phyloP scores from a whole-genome alignment of 92 coral and sea anemone genomes.

The Porites rus region DNA sequence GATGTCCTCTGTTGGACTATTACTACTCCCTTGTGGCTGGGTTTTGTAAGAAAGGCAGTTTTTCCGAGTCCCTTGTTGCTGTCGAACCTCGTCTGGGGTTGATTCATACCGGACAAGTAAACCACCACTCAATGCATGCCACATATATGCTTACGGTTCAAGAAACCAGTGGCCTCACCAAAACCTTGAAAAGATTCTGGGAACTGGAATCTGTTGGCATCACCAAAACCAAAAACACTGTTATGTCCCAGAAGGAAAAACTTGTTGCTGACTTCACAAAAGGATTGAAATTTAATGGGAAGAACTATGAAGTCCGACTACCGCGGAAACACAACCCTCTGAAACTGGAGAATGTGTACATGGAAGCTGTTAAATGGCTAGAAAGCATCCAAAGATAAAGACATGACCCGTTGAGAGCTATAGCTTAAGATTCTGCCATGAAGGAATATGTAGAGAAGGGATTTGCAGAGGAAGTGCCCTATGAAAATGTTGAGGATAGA shows the following conservation, averaged over 20 bases:
- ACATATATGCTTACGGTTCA: constrained; percentile 47
- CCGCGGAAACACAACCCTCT: constrained; percentile 41
- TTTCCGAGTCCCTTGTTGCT: constrained; percentile 25
- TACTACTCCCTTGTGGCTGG: constrained; percentile 50
- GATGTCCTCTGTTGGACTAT: constrained; percentile 63
- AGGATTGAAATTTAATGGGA: constrained; percentile 11
- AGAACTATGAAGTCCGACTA: constrained; percentile 50
- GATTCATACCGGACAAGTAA: constrained; percentile 56
- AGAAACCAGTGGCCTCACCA: constrained; percentile 31
- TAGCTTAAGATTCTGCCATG: constrained; percentile 39
- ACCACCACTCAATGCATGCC: constrained; percentile 25
- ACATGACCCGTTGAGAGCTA: constrained; percentile 23
- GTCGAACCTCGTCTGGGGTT: constrained; percentile 50
- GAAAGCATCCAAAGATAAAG: constrained; percentile 33
- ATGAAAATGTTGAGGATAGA: too few species aligned
- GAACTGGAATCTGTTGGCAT: constrained; percentile 67
- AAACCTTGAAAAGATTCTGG: constrained; percentile 57
- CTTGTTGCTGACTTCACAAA: not conserved
- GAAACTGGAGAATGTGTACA: constrained; percentile 19
- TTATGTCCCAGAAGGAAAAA: constrained; percentile 25
- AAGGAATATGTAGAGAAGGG: constrained; percentile 40
- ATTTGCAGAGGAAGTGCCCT: constrained; percentile 9
- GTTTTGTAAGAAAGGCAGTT: constrained; percentile 34
- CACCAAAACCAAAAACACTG: constrained; percentile 3
- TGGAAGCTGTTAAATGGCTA: constrained; percentile 40